Evolutionary conservation across 2,113 vertebrate species (phyloP).

Genomic region (Mystacornis crossleyi): DNA sequence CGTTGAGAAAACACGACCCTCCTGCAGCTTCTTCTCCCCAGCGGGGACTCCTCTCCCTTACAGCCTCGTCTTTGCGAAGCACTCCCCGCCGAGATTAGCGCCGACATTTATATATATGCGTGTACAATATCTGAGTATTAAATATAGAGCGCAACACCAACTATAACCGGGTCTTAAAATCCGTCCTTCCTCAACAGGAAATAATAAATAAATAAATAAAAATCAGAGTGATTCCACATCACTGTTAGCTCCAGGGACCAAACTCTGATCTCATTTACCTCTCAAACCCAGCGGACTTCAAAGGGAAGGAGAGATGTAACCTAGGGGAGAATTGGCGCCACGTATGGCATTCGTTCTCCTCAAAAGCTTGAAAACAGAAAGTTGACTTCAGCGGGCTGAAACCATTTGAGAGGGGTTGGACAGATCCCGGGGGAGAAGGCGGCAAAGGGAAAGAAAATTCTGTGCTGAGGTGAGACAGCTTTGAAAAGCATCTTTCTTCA

Average conservation of each 20-base stretch:
- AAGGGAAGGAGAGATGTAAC: conserved; percentile 20
- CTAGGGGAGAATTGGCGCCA: conserved; percentile 11
- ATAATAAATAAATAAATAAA: not conserved
- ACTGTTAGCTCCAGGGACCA: not conserved
- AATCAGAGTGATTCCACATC: not conserved
- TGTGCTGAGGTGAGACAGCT: not conserved
- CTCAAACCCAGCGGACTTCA: conserved; percentile 1
- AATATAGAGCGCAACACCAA: not conserved
- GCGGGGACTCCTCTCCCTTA: not conserved
- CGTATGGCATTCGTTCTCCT: not conserved
- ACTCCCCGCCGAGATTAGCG: not conserved
- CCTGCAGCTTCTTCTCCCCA: not conserved
- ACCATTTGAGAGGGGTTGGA: not conserved
- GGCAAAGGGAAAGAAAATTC: not conserved
- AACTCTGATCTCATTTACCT: not conserved
- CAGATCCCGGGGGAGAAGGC: not conserved
- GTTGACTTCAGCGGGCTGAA: not conserved
- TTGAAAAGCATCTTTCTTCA: conserved; percentile 53
- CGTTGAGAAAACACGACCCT: not conserved
- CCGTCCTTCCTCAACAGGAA: not conserved
- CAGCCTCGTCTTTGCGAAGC: not conserved
- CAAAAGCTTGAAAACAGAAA: not conserved
- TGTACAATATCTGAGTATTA: not conserved
- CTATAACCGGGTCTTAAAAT: not conserved
- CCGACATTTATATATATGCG: not conserved